Evolutionary conservation across 1,140 invertebrate species (phyloP).

Genomic region (Procambarus clarkii): DNA sequence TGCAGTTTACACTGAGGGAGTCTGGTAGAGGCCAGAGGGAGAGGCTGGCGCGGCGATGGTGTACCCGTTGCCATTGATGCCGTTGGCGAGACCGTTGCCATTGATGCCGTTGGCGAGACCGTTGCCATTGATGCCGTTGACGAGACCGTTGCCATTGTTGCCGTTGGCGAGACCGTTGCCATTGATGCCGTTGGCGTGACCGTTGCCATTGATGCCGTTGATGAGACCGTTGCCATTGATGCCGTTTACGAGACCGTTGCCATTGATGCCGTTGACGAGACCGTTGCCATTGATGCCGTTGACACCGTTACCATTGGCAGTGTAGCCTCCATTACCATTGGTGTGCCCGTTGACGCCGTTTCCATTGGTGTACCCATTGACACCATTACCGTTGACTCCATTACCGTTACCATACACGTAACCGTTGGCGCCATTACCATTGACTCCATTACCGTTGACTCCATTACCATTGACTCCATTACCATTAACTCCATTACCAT

Average conservation of each 20-base stretch:
- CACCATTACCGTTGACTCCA: not conserved
- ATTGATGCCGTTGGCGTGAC: not conserved
- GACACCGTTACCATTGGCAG: not conserved
- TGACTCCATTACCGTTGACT: not conserved
- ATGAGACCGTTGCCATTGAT: not conserved
- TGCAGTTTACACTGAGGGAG: not conserved
- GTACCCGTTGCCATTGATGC: not conserved
- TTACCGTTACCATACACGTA: not conserved
- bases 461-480: not conserved
- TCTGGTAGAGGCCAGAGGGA: not conserved
- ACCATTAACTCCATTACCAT: not conserved
- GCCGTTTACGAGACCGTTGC: not conserved
- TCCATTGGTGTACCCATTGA: not conserved
- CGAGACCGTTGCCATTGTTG: not conserved
- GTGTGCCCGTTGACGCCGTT: not conserved
- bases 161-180: not conserved
- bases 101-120: not conserved
- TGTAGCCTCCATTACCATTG: not conserved
- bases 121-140: too few species aligned
- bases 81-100: not conserved
- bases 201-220: not conserved
- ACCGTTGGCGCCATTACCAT: not conserved
- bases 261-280: slow-evolving; percentile 2
- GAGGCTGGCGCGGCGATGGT: too few species aligned
- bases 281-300: not conserved